Conservation (phyloP, 53 echinoderm and acorn worm species). For the Pentamera pediparva region DNA sequence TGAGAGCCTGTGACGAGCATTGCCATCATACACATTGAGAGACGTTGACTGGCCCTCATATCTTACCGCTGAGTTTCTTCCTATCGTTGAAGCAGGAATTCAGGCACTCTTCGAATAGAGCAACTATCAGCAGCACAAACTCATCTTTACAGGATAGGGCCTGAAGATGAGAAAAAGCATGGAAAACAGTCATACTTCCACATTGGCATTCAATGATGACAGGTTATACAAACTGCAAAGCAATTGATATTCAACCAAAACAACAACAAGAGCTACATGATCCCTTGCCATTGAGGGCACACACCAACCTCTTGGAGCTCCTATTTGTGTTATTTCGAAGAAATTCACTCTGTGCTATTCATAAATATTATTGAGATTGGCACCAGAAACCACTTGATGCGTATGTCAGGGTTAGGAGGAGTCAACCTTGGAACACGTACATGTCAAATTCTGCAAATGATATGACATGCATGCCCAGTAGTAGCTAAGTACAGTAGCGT, state of each 20-base stretch:
- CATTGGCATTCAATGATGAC: not conserved
- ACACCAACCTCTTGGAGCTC: not conserved
- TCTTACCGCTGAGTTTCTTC: conserved; percentile 27
- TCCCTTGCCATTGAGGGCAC: no score
- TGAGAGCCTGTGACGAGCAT: no score
- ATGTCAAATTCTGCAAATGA: no score
- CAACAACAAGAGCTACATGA: not conserved
- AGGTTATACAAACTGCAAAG: not conserved
- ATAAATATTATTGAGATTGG: no score
- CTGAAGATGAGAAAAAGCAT: conserved; percentile 40
- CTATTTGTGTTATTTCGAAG: no score
- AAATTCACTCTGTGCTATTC: not conserved
- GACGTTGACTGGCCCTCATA: not conserved
- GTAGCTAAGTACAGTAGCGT: no score
- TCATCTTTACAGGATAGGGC: conserved; percentile 73
- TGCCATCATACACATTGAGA: no score
- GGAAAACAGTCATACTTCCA: no score
- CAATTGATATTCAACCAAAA: not conserved
- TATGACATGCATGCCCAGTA: no score
- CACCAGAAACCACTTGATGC: no score
- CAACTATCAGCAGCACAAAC: conserved; percentile 67
- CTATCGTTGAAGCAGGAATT: conserved; percentile 29
- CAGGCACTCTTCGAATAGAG: conserved; percentile 69
- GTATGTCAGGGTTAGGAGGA: no score
- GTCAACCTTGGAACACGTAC: no score